Evolutionary conservation across 1,140 invertebrate genomes (phyloP), one percentile per base, ranked within the genome.

Genomic region (Leptoteleia sp.): DNA sequence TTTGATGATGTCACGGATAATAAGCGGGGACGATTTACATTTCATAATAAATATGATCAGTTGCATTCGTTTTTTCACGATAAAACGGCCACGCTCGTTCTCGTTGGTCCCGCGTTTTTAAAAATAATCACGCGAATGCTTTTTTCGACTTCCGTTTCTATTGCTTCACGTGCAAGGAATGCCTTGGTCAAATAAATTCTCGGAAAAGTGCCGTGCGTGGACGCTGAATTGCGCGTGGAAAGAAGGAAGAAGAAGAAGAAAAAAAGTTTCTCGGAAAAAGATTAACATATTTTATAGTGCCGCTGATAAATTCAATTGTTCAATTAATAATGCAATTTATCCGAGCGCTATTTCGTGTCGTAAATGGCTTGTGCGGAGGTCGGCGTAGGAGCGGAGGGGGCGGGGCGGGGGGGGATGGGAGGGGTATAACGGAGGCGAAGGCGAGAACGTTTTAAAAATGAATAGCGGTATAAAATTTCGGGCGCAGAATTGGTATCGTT

Each of bases 171-270:
- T n/a, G 16, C 1, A 13, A 57, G 15, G 65, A 57, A 70, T 70
- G 43, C 50, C 65, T 48, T 50, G 40, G 65, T 70, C 65, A 57
- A 70, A 59, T 70, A 48, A 37, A 48, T 70, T 70, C 52, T 25
- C 5, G 12, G 52, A 48, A 57, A 57, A 48, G 5, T 52, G 9
- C 12, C 37, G 22, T 6, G 13, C 35, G 47, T 6, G 19, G 7
- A 37, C 25, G 22, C 12, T 35, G 15, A 13, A 27, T 29, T 7
- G 52, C 6, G 6, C 3, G 1, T 0, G n/a, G n/a, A n/a, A n/a
- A n/a, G n/a, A n/a, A n/a, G n/a, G n/a, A n/a, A n/a, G n/a, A n/a
- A n/a, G n/a, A n/a, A 1, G 11, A 35, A 6, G 47, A 47, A 61
- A 31, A 22, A 31, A 22, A 31, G 3, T 0, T 52, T 64, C 61